Base-by-base conservation (phyloP, 1,140 invertebrate genomes). In the Bombus affinis region DNA sequence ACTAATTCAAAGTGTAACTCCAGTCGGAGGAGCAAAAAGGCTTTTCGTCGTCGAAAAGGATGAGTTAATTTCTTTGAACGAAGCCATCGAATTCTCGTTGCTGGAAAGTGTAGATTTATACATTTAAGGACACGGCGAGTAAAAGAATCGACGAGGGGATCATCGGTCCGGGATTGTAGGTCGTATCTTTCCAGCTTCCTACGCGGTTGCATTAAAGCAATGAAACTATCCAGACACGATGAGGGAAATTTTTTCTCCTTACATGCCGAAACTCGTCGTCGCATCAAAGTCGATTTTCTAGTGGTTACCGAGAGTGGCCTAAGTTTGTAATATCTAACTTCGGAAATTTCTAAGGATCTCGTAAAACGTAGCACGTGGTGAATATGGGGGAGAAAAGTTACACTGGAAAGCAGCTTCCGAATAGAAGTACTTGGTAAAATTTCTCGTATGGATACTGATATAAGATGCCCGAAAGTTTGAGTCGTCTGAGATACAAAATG, bases 51-150 rank as follows among this genome's bases (percentile, higher is more conserved):
- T 59, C 25, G 74, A 25, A 59, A 22, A 32, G 37, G 13, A 9
- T 6, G 78, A 83, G 74, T 75, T 75, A 72, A 76, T 76, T 83
- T 76, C 59, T 35, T 37, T 13, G 37, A 59, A 65, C 72, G 39
- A 35, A 62, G 13, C n/a, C 47, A 18, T 39, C 53, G 70, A 37
- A 62, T 44, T 37, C 18, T 37, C 62, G 32, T n/a, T 76, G 32
- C 28, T 3, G 42, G 15, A 1, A 8, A 18, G 35, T 72, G 37
- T 25, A 81, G 66, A 71, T 76, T 76, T 59, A 76, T 59, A 76
- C 35, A 59, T 76, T 76, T 76, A 76, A 53, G 6, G 18, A 59
- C 35, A 1, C 71, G n/a, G 28, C 22, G 53, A 15, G 13, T 15
- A n/a, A 76, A 76, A 76, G 53, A 59, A 59, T 76, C 47, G 35